Evolutionary conservation across 2,797 vertebrate genomes (phyloP).

Genomic region (Tenualosa thibaudeaui): DNA sequence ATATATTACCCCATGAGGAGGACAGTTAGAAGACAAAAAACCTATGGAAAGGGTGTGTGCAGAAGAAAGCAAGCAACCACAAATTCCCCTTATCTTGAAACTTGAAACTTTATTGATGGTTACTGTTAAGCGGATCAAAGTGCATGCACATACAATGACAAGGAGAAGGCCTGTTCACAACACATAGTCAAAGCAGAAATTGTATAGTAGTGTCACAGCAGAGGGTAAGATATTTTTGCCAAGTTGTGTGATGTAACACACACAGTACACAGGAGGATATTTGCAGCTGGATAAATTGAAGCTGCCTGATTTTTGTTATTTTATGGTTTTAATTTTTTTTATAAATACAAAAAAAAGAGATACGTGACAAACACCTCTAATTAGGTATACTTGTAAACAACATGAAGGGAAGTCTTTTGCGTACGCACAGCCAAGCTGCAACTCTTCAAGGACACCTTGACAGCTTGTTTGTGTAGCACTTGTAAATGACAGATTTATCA

Average conservation of each 20-base stretch:
- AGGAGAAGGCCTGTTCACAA: constrained; percentile 93
- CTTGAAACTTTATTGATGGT: constrained; percentile 95
- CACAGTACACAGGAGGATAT: constrained; percentile 78
- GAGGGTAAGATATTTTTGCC: constrained; percentile 79
- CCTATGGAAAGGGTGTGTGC: constrained; percentile 18
- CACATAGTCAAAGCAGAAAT: constrained; percentile 90
- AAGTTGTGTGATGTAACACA: constrained; percentile 71
- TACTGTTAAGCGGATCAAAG: constrained; percentile 92
- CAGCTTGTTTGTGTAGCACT: constrained; percentile 59
- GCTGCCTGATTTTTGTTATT: constrained; percentile 62
- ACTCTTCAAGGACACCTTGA: constrained; percentile 73
- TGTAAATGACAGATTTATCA: constrained; percentile 60
- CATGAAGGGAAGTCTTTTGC: constrained; percentile 81
- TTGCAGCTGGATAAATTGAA: constrained; percentile 67
- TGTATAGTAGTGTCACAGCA: constrained; percentile 90
- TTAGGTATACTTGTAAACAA: constrained; percentile 93
- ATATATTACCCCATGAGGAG: constrained; percentile 39
- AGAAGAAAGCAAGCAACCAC: constrained; percentile 45
- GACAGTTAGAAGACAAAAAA: neutral
- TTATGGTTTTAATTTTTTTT: constrained; percentile 70
- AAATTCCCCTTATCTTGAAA: constrained; percentile 73
- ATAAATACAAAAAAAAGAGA: constrained; percentile 90
- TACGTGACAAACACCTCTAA: constrained; percentile 89
- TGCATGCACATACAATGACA: constrained; percentile 97
- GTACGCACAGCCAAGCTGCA: constrained; percentile 83